Conservation (phyloP, 2,888 invertebrate genomes). For the Chromoteleia sp. region DNA sequence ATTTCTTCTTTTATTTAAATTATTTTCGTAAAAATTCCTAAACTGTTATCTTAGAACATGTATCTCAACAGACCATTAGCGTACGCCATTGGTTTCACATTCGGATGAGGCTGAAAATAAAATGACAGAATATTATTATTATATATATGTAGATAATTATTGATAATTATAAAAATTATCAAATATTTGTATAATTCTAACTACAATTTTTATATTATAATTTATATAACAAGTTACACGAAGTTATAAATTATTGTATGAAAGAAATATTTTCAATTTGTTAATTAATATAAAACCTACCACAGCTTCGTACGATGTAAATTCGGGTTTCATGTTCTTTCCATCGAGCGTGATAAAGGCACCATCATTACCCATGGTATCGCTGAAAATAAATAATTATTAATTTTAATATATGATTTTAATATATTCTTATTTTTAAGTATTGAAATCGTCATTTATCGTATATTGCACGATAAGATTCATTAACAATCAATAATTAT, state of each 20-base stretch:
- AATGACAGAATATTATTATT: neutral
- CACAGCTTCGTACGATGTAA: slow-evolving; percentile 97
- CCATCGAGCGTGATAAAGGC: slow-evolving; percentile 98
- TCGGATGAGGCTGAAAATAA: slow-evolving; percentile 94
- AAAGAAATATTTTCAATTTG: too few relatives aligned
- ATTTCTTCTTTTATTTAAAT: neutral
- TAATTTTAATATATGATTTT: too few relatives aligned
- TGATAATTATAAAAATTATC: too few relatives aligned
- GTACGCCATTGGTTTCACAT: slow-evolving; percentile 99
- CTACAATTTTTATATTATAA: too few relatives aligned
- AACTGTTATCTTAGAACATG: slow-evolving; percentile 87
- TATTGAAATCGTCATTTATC: too few relatives aligned
- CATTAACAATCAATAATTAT: too few relatives aligned
- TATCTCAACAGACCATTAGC: slow-evolving; percentile 94
- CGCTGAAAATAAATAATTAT: slow-evolving; percentile 90
- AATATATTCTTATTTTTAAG: too few relatives aligned
- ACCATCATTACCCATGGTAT: slow-evolving; percentile 99
- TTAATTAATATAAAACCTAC: slow-evolving; percentile 86
- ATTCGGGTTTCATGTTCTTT: slow-evolving; percentile 95
- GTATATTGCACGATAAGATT: too few relatives aligned
- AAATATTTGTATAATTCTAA: too few relatives aligned
- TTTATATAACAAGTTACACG: too few relatives aligned
- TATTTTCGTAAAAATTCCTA: slow-evolving; percentile 72
- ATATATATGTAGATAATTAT: neutral
- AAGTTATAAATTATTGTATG: too few relatives aligned